phyloP scores from a whole-genome alignment of 2,797 vertebrate species.

The Valencia hispanica region DNA sequence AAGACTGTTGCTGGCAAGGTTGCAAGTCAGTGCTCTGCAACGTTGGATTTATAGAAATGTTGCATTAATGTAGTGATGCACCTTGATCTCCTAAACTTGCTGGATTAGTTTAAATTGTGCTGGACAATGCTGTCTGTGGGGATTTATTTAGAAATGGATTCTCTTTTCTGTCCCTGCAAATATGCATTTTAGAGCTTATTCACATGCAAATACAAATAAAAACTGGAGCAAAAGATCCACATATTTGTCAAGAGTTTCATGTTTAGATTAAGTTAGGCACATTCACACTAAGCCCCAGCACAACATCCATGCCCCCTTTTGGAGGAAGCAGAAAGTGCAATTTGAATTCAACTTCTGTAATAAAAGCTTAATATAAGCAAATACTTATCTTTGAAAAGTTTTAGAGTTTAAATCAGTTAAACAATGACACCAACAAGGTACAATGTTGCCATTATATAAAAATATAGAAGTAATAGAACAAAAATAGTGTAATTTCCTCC shows the following conservation, averaged over 20 bases:
- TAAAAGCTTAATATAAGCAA: not conserved
- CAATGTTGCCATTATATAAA: not conserved
- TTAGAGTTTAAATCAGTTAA: not conserved
- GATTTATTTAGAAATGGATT: constrained; percentile 6
- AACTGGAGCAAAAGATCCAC: not conserved
- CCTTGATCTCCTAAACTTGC: not conserved
- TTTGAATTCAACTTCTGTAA: not conserved
- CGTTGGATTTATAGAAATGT: constrained; percentile 8
- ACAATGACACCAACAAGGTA: not conserved
- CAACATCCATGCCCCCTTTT: not conserved
- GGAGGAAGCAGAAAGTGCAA: not conserved
- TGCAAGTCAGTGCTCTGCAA: constrained; percentile 18
- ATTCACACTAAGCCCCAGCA: not conserved
- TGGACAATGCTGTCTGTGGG: not conserved
- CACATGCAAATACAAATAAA: not conserved
- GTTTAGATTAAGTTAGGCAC: not conserved
- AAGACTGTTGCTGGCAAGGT: not conserved
- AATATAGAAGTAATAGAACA: not conserved
- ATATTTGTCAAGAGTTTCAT: not conserved
- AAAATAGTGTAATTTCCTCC: too few relatives aligned
- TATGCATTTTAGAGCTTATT: not conserved
- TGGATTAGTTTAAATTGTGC: constrained; percentile 1
- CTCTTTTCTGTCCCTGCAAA: not conserved
- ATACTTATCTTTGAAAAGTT: not conserved
- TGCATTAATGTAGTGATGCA: not conserved